Evolutionary conservation across 2,888 invertebrate species (phyloP), one percentile per base, ranked within the genome.

Genomic region (Nudaria mundana): DNA sequence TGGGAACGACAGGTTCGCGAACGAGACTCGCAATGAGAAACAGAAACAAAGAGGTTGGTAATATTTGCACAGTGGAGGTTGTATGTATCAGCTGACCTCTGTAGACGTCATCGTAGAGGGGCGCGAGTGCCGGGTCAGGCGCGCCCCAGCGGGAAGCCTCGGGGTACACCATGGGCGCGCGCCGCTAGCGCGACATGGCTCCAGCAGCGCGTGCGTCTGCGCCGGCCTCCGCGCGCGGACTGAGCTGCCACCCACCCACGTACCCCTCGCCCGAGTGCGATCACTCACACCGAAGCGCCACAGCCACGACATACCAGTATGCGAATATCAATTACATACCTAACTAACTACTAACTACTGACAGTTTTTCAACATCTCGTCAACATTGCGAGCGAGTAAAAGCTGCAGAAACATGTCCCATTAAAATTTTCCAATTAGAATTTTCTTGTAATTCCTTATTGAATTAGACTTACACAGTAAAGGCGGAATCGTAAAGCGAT

Each of bases 61-160:
- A 56, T 52, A 30, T 63, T 56, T 48, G 59, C 53, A 52, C 43
- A 44, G 48, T 48, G 62, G 58, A 62, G 63, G 57, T 28, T 62
- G 59, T 63, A 43, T 73, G 67, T 69, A 69, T 74, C 76, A 77
- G 82, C 90, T 90, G 87, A 92, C 92, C 92, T 87, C 91, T 80
- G 80, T 91, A 91, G 71, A 91, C 91, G 85, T 91, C 91, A 75
- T 91, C 91, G 88, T 91, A 92, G 78, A 91, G 90, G 76, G 91
- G 91, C 66, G 91, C 89, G 86, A 91, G 90, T 62, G 91, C 89
- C 66, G 89, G 83, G 76, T 91, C 90, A 85, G 90, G 90, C 87
- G 85, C 91, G 90, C 85, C 88, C 88, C 89, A 89, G 73, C 89
- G 87, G 78, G 85, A 73, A 65, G 91, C 87, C 81, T 91, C 91